Evolutionary conservation across 2,888 invertebrate genomes (phyloP).

Genomic region (Podotricha telesiphe): DNA sequence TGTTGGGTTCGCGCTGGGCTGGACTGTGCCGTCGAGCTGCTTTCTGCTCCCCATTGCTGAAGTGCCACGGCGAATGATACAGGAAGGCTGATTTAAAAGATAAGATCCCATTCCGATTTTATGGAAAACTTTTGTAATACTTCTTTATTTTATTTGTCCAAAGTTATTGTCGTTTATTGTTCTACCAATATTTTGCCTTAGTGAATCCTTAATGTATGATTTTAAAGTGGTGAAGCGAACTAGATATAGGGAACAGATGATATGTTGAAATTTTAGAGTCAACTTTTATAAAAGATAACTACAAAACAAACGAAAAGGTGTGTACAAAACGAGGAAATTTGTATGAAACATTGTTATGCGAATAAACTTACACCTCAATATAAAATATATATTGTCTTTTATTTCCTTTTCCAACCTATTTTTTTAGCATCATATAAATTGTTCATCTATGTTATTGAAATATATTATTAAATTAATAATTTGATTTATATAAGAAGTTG

Average conservation of each 20-base stretch:
- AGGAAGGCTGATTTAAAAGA: constrained; percentile 68
- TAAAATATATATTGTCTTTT: constrained; percentile 79
- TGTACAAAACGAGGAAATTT: constrained; percentile 84
- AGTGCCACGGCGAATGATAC: constrained; percentile 65
- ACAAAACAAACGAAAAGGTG: constrained; percentile 81
- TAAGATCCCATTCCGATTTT: constrained; percentile 77
- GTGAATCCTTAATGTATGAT: constrained; percentile 72
- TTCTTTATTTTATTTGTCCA: constrained; percentile 66
- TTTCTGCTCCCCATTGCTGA: constrained; percentile 39
- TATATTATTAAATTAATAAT: no score
- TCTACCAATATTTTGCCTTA: constrained; percentile 77
- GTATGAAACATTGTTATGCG: constrained; percentile 84
- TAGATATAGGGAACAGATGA: constrained; percentile 83
- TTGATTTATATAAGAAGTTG: no score
- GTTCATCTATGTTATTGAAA: no score
- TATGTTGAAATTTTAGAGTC: constrained; percentile 83
- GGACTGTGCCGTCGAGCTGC: constrained; percentile 8
- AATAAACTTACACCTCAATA: constrained; percentile 84
- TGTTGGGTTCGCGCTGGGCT: not conserved
- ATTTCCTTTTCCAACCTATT: constrained; percentile 50
- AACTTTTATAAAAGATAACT: constrained; percentile 82
- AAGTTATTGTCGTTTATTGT: constrained; percentile 63
- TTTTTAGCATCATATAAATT: not conserved
- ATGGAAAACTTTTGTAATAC: constrained; percentile 69
- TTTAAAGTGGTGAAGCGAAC: constrained; percentile 80